A percentile compares a stretch with the other conserved stretches of the same genome.
Evolutionary conservation across 2,888 invertebrate species (phyloP).

Genomic region (Phengaris alcon): DNA sequence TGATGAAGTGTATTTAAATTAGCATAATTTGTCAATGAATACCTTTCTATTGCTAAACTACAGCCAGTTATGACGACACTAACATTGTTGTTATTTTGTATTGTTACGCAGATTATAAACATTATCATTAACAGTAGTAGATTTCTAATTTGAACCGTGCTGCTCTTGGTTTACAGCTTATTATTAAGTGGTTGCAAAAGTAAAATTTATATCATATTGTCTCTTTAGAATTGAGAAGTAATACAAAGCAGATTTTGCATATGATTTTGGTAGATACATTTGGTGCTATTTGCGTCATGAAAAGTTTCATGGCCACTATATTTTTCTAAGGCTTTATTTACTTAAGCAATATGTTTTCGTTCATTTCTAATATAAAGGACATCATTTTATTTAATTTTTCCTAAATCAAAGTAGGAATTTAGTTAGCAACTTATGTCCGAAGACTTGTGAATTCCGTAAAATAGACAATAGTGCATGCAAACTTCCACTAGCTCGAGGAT

Average conservation of each 20-base stretch:
- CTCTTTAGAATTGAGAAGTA: neutral
- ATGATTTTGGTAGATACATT: neutral
- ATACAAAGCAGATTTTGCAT: neutral
- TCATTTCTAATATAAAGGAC: too few relatives aligned
- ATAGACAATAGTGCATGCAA: too few relatives aligned
- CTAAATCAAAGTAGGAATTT: too few relatives aligned
- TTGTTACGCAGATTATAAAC: conserved; percentile 9
- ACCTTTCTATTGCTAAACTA: conserved; percentile 15
- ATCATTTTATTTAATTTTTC: too few relatives aligned
- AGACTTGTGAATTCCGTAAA: too few relatives aligned
- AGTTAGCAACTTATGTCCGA: too few relatives aligned
- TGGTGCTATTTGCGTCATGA: neutral
- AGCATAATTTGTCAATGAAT: neutral
- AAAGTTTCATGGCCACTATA: neutral
- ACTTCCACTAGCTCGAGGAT: neutral
- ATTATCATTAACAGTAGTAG: neutral
- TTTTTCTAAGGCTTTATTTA: neutral
- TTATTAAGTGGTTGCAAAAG: neutral
- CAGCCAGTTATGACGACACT: conserved; percentile 12
- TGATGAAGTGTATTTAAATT: neutral
- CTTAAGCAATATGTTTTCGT: too few relatives aligned
- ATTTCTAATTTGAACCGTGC: neutral
- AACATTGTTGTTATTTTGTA: conserved; percentile 12
- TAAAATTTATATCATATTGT: neutral
- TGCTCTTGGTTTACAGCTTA: neutral